A percentile compares a stretch with the other conserved stretches of the same genome.
phyloP scores from a whole-genome alignment of 2,113 vertebrate species.

The Cyrtonyx montezumae region DNA sequence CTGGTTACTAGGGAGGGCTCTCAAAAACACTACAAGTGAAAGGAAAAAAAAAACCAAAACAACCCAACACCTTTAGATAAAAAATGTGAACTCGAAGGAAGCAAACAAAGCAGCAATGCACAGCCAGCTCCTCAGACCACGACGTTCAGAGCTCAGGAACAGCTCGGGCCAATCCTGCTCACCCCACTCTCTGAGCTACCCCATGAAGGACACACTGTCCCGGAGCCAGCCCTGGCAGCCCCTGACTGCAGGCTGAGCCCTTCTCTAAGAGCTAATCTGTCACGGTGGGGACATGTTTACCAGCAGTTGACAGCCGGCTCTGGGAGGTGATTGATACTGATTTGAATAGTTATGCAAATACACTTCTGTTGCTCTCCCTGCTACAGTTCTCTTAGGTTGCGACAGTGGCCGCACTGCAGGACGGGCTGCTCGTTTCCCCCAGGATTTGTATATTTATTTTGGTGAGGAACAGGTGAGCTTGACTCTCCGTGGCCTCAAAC shows the following conservation, averaged over 20 bases:
- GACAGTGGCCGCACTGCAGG: neutral
- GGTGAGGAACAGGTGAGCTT: neutral
- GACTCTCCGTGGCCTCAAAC: neutral
- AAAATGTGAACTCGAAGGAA: neutral
- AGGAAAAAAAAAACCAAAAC: neutral
- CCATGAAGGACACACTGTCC: neutral
- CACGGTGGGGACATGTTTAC: constrained; percentile 17
- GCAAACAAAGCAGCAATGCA: neutral
- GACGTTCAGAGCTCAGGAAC: neutral
- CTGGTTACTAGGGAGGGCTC: neutral
- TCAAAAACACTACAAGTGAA: neutral
- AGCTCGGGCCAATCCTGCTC: neutral
- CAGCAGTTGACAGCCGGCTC: neutral
- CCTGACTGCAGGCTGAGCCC: neutral
- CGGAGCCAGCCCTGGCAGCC: neutral
- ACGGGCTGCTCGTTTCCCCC: neutral
- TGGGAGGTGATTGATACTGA: constrained; percentile 35
- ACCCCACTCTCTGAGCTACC: neutral
- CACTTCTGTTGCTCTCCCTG: neutral
- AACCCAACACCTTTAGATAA: neutral
- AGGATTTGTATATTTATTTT: neutral
- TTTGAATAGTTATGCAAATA: constrained; percentile 62
- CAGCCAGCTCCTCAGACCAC: neutral
- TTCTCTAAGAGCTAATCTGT: neutral
- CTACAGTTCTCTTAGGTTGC: neutral